phyloP scores from a whole-genome alignment of 2,888 invertebrate species.

The Phlogophora meticulosa region DNA sequence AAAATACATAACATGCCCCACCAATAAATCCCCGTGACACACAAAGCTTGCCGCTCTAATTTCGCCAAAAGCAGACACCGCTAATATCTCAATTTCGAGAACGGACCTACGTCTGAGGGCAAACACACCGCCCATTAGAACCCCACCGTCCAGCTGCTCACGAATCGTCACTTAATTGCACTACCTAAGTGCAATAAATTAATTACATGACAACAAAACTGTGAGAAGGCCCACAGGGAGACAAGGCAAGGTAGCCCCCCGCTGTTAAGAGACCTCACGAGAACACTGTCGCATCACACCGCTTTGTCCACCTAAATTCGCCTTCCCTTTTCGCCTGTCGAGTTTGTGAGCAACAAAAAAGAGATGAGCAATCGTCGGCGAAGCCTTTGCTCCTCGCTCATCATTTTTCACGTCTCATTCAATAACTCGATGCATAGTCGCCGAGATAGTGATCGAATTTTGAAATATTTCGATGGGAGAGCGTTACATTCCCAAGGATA shows the following conservation, averaged over 20 bases:
- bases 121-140: constrained; percentile 85
- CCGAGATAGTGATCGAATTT: constrained; percentile 90
- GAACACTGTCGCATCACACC: constrained; percentile 82
- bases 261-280: constrained; percentile 86
- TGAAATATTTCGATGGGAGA: constrained; percentile 89
- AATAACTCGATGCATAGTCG: constrained; percentile 89
- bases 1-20: constrained; percentile 54
- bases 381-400: constrained; percentile 85
- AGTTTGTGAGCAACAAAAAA: constrained; percentile 70
- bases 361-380: constrained; percentile 83
- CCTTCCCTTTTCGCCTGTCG: constrained; percentile 76
- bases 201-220: constrained; percentile 89
- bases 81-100: constrained; percentile 89
- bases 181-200: constrained; percentile 86
- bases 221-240: constrained; percentile 83
- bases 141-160: constrained; percentile 77
- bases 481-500: constrained; percentile 89
- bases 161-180: constrained; percentile 71
- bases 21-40: constrained; percentile 78
- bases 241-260: constrained; percentile 80
- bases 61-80: constrained; percentile 75
- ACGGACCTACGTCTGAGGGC: constrained; percentile 83
- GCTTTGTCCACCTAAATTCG: constrained; percentile 86
- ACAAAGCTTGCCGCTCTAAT: constrained; percentile 81
- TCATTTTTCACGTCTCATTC: constrained; percentile 91